Percentiles rank a stretch among this genome's conserved stretches.
phyloP scores from a whole-genome alignment of 2,888 invertebrate genomes.

The Sphinx pinastri region DNA sequence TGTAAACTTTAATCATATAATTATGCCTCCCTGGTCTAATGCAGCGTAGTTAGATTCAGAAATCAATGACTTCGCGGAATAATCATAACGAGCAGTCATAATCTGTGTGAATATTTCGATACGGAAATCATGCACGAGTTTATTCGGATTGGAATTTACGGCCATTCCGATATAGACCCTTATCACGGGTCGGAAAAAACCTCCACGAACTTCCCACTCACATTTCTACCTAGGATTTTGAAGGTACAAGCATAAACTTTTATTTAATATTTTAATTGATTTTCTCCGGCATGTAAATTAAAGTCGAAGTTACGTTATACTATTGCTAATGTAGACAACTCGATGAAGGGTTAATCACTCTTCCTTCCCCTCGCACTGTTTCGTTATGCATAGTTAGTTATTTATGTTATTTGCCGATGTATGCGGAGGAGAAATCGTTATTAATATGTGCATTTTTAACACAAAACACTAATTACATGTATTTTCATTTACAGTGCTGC shows the following conservation, averaged over 20 bases:
- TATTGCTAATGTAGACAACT: constrained; percentile 36
- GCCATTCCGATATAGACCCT: too few relatives aligned
- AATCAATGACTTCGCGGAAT: too few relatives aligned
- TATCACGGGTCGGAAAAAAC: too few relatives aligned
- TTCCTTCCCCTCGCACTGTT: constrained; percentile 51
- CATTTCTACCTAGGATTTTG: too few relatives aligned
- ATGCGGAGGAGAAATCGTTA: constrained; percentile 41
- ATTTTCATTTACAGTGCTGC: not conserved
- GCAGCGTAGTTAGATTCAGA: too few relatives aligned
- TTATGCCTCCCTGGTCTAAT: too few relatives aligned
- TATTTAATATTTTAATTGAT: not conserved
- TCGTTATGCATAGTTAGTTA: constrained; percentile 33
- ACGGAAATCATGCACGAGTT: too few relatives aligned
- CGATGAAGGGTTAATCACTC: constrained; percentile 43
- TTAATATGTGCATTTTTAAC: constrained; percentile 35
- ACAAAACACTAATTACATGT: not conserved
- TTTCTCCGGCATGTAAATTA: constrained; percentile 14
- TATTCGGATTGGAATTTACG: too few relatives aligned
- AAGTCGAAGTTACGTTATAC: not conserved
- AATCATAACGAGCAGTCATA: too few relatives aligned
- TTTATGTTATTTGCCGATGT: constrained; percentile 33
- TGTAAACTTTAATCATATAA: not conserved
- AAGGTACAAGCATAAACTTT: too few relatives aligned
- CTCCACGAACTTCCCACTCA: too few relatives aligned
- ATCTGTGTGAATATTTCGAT: too few relatives aligned